These are phyloP conservation scores for Ectropis crepuscularia DNA, from an alignment of 2,888 invertebrate genomes.

Conservation along the genomic window DNA sequence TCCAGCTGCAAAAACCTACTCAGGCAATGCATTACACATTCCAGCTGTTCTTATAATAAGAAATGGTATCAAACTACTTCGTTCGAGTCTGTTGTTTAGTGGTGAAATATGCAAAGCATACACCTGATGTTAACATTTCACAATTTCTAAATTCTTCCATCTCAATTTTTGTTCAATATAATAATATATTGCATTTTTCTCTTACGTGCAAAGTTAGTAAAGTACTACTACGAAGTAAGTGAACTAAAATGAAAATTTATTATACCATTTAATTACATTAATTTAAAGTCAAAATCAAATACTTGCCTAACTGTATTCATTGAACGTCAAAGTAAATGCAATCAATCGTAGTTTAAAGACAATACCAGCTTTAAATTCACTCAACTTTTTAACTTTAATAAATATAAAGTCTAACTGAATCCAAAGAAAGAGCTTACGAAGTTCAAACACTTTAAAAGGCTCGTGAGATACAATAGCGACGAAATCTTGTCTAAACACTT, in stretches of 20 bases:
- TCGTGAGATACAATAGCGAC: conserved; percentile 26
- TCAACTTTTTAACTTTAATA: conserved; percentile 26
- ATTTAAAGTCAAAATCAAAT: conserved; percentile 16
- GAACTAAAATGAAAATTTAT: background rate
- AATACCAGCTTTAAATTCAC: conserved; percentile 21
- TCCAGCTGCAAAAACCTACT: too few species aligned
- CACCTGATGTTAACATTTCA: too few species aligned
- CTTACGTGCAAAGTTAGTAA: too few species aligned
- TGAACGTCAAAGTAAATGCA: conserved; percentile 20
- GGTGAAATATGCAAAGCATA: too few species aligned
- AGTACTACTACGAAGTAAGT: too few species aligned
- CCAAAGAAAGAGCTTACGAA: conserved; percentile 30
- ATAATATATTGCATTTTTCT: too few species aligned
- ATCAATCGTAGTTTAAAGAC: conserved; percentile 25
- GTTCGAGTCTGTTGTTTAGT: too few species aligned
- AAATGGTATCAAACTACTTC: too few species aligned
- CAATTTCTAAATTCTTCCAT: too few species aligned
- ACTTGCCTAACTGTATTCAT: conserved; percentile 1
- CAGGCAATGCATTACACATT: too few species aligned
- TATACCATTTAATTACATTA: conserved; percentile 8
- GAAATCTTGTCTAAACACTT: conserved; percentile 16
- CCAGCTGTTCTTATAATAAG: too few species aligned
- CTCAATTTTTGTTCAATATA: too few species aligned
- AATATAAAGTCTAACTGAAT: conserved; percentile 27
- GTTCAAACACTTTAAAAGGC: conserved; percentile 27